Evolutionary conservation across 1,140 invertebrate species (phyloP).

Genomic region (Chironomus tepperi): DNA sequence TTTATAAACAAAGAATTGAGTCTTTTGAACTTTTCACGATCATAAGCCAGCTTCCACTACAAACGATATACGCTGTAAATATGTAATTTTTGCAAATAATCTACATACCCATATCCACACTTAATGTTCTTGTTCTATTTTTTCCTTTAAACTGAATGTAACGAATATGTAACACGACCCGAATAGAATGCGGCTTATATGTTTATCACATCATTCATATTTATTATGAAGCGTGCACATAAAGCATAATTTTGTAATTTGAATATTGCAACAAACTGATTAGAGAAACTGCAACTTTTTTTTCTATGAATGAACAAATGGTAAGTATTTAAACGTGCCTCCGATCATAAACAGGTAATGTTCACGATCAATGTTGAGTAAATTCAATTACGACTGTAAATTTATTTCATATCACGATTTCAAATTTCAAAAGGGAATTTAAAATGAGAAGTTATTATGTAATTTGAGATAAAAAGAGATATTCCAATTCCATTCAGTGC

Average conservation of each 20-base stretch:
- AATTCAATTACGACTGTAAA: neutral
- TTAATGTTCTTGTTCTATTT: neutral
- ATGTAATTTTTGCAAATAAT: too few relatives aligned
- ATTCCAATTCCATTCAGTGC: too few relatives aligned
- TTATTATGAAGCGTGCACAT: neutral
- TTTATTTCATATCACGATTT: slow-evolving; percentile 2
- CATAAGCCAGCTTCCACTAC: too few relatives aligned
- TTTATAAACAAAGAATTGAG: too few relatives aligned
- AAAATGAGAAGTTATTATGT: neutral
- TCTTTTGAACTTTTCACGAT: too few relatives aligned
- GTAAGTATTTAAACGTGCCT: neutral
- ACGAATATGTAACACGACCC: neutral
- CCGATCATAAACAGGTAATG: neutral
- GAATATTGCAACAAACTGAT: neutral
- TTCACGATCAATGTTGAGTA: neutral
- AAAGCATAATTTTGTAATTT: slow-evolving; percentile 10
- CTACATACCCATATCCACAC: too few relatives aligned
- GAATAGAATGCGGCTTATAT: neutral
- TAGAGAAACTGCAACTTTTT: neutral
- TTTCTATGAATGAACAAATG: slow-evolving; percentile 2
- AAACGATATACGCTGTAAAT: too few relatives aligned
- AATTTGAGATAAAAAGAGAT: neutral
- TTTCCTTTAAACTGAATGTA: neutral
- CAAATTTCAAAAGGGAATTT: neutral
- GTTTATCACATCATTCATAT: neutral